phyloP scores from a whole-genome alignment of 1,140 invertebrate species.

The Heterodera carotae region DNA sequence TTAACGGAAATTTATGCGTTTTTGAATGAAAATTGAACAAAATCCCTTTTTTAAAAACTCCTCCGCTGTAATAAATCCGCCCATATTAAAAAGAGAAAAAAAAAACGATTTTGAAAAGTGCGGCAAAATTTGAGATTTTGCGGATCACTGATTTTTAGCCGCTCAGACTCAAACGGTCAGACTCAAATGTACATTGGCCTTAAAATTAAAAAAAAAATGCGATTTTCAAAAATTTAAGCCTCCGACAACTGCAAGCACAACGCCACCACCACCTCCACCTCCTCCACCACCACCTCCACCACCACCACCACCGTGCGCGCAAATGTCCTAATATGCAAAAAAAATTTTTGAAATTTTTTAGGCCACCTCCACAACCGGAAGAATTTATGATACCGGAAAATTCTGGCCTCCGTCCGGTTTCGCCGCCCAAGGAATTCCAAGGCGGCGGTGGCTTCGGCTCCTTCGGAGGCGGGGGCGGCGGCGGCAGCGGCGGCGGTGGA shows the following conservation, averaged over 20 bases:
- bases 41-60: too few relatives aligned
- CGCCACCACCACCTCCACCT: background rate
- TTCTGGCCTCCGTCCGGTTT: slow-evolving; percentile 62
- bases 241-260: background rate
- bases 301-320: background rate
- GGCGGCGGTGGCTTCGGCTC: slow-evolving; percentile 55
- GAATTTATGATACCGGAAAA: slow-evolving; percentile 62
- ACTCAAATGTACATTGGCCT: too few relatives aligned
- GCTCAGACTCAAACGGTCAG: too few relatives aligned
- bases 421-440: slow-evolving; percentile 60
- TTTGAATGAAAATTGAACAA: too few relatives aligned
- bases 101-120: too few relatives aligned
- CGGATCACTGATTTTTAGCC: too few relatives aligned
- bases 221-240: background rate
- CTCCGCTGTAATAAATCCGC: too few relatives aligned
- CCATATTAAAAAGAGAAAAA: background rate
- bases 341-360: background rate
- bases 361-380: slow-evolving; percentile 39
- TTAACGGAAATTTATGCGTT: too few relatives aligned
- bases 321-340: background rate
- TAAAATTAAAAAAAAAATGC: too few relatives aligned
- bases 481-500: slow-evolving; percentile 38
- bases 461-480: slow-evolving; percentile 41
- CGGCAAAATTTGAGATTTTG: too few relatives aligned
- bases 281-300: slow-evolving; percentile 14